phyloP scores from a whole-genome alignment of 2,113 vertebrate species.

The Cryptotis parvus region DNA sequence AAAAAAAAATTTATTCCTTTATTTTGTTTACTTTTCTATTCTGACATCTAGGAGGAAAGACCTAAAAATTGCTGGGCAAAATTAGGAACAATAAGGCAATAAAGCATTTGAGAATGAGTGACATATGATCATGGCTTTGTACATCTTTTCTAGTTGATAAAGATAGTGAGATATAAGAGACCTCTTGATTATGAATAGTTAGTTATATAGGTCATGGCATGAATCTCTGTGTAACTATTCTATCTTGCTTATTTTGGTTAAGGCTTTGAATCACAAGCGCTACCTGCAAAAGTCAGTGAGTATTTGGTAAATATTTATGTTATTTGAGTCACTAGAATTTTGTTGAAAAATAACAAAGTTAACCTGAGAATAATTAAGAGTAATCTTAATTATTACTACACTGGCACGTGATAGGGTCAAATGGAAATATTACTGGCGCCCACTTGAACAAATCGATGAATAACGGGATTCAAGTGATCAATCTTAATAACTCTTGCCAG shows the following conservation, averaged over 20 bases:
- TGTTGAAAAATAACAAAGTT: not conserved
- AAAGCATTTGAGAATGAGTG: not conserved
- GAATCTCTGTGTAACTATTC: not conserved
- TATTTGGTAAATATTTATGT: conserved; percentile 11
- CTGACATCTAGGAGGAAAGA: conserved; percentile 34
- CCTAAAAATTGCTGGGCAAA: not conserved
- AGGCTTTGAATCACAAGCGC: not conserved
- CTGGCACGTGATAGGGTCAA: too few species aligned
- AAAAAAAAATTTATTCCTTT: not conserved
- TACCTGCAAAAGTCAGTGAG: not conserved
- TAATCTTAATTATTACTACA: too few species aligned
- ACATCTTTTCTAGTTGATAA: not conserved
- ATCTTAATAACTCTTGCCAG: not conserved
- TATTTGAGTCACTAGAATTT: not conserved
- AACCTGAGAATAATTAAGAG: too few species aligned
- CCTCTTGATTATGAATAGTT: not conserved
- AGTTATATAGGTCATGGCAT: not conserved
- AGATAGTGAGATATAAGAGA: not conserved
- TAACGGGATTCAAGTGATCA: too few species aligned
- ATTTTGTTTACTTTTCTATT: conserved; percentile 18
- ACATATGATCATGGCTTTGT: not conserved
- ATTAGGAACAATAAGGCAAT: not conserved
- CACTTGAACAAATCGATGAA: too few species aligned
- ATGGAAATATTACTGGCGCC: too few species aligned
- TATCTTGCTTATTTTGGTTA: not conserved